Evolutionary conservation across 2,797 vertebrate species (phyloP), one percentile per base, ranked within the genome.

Genomic region (Xenentodon cancila): DNA sequence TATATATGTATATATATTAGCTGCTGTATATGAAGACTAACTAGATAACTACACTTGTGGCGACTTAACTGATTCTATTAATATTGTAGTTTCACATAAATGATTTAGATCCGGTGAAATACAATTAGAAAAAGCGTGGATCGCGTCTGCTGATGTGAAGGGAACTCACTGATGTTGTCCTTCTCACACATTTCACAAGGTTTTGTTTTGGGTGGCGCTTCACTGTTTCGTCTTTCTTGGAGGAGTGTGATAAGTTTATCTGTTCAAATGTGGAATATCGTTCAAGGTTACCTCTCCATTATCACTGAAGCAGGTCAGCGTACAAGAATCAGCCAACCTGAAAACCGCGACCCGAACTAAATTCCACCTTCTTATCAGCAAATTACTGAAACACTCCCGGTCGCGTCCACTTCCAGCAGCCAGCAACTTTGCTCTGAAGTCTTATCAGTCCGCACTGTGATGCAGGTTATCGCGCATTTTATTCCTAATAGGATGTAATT

Each of bases 391-490:
- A 32, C 21, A 34, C 45, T 57, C 50, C 50, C 22, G 16, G 47
- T 68, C 62, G 37, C 48, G 53, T 70, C 44, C 5, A 20, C 51
- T 25, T 57, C 32, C 34, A 37, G 37, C 37, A 40, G 13, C 22
- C 51, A 73, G 57, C 67, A 42, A 60, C 52, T 64, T 68, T 53
- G 52, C 79, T 76, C 64, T 77, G 59, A 65, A 77, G 77, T 79
- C 60, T 8, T 58, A 81, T 90, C 87, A 80, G 71, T 46, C 12
- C 9, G 18, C 8, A 0, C 8, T 8, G 9, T 59, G 63, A 75
- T 73, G 69, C 79, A 86, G 34, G 34, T 37, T 37, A 37, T 37
- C 9, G 12, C 4, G 2, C 34, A 4, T 40, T 40, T 40, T 16
- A 15, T 40, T 5, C 4, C 37, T 40, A 40, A 16, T 40, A 15